Percentiles rank a stretch among this genome's conserved stretches.
Evolutionary conservation across 2,888 invertebrate genomes (phyloP).

Genomic region (Leucophenga maculata): DNA sequence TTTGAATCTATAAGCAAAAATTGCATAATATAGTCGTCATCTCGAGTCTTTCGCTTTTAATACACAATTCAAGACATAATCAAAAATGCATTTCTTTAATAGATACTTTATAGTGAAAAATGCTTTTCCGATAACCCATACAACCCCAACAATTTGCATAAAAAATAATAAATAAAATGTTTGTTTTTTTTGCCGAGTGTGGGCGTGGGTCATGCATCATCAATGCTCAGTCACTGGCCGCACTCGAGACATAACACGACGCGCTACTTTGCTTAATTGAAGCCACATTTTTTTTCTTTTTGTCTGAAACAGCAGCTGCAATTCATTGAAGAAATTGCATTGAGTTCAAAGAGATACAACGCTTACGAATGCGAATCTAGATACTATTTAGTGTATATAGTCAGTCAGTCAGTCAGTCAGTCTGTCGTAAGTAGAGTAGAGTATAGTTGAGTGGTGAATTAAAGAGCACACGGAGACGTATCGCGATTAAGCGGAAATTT

Average conservation of each 20-base stretch:
- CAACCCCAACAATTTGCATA: neutral
- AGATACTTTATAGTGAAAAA: neutral
- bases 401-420: too few species aligned
- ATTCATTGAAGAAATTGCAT: conserved; percentile 39
- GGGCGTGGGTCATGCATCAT: neutral
- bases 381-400: neutral
- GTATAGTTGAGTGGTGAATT: conserved; percentile 11
- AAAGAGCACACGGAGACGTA: conserved; percentile 21
- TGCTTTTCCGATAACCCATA: neutral
- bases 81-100: too few species aligned
- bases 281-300: neutral
- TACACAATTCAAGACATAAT: too few species aligned
- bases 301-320: neutral
- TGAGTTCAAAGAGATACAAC: conserved; percentile 7
- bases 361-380: neutral
- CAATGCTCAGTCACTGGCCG: neutral
- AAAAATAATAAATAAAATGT: neutral
- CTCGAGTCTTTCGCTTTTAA: too few species aligned
- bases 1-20: too few species aligned
- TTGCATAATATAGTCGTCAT: too few species aligned
- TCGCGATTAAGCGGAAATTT: conserved; percentile 62
- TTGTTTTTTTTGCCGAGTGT: neutral
- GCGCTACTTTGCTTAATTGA: conserved; percentile 17
- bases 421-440: neutral
- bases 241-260: neutral